A percentile compares a stretch with the other conserved stretches of the same genome.
Conservation (phyloP, 2,888 invertebrate genomes). For the Pterobdella sp. region DNA sequence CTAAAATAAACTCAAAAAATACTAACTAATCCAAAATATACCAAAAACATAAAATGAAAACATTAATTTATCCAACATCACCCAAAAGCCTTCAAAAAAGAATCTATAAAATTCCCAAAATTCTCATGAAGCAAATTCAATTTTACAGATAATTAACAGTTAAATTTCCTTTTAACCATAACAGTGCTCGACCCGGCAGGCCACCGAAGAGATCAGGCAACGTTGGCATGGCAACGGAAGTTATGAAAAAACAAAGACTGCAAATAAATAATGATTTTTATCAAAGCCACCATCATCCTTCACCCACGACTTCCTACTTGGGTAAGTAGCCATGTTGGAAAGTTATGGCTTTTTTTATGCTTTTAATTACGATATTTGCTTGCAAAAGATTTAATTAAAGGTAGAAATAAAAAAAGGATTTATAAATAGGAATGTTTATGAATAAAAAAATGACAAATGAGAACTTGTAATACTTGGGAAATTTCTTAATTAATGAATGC, state of each 20-base stretch:
- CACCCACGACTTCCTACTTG: not conserved
- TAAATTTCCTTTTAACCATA: no score
- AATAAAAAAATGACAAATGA: not conserved
- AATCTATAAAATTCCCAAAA: no score
- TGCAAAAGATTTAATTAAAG: not conserved
- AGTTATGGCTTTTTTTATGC: not conserved
- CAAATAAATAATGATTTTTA: constrained; percentile 16
- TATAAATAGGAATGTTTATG: not conserved
- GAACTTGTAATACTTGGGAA: not conserved
- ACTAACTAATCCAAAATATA: no score
- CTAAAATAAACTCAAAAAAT: no score
- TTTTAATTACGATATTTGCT: no score
- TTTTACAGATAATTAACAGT: no score
- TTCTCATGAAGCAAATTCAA: no score
- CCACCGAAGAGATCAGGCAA: constrained; percentile 22
- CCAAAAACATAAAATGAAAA: no score
- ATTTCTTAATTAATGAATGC: constrained; percentile 1
- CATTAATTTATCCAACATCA: no score
- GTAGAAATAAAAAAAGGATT: not conserved
- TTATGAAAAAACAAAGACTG: constrained; percentile 26
- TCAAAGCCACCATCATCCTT: constrained; percentile 11
- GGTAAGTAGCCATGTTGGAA: not conserved
- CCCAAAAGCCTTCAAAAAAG: no score
- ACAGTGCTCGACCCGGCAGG: constrained; percentile 28
- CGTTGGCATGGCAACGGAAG: constrained; percentile 20